Base-by-base conservation (phyloP, 2,113 vertebrate species). In the Chamaea fasciata region DNA sequence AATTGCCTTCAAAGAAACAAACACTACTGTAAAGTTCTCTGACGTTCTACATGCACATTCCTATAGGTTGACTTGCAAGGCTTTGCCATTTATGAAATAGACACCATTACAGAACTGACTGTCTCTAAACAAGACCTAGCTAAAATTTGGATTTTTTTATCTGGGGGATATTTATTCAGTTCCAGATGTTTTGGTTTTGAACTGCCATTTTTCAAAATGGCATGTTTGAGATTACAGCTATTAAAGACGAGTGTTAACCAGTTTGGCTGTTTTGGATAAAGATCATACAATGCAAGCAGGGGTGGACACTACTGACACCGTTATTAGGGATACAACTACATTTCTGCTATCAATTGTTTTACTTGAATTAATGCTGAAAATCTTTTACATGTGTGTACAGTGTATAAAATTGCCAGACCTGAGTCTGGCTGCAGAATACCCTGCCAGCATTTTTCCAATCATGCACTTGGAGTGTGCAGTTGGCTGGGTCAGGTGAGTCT, bases 401-500 rank as follows among this genome's bases (percentile, higher is more conserved):
- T 6, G 11, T 50, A 55, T 67, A 55, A 28, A 55, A 59, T 63
- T 67, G 52, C 56, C 47, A 59, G 55, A 46, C 19, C 30, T 9
- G 9, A 63, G 12, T 8, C 26, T 1, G 27, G 83, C 50, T 69
- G 50, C 71, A 33, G 80, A 53, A 83, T 23, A 55, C 26, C 18
- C 64, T 90, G 41, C 33, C 76, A 49, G 59, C 24, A 5, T 64
- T 76, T 90, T 68, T 83, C 37, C 35, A 21, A 0, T 56, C 13
- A 13, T 64, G 53, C 26, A 37, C 7, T 73, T 76, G 27, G 64
- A 81, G 22, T 7, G 13, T 70, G 73, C 68, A 53, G 37, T 94
- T 94, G 93, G 80, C 91, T 92, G 64, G 68, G 9, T 92, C 80
- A 92, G 73, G 73, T 83, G 83, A 74, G 73, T 21, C 80, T 94